A percentile compares a stretch with the other conserved stretches of the same genome.
Evolutionary conservation across 2,888 invertebrate species (phyloP).

Genomic region (Aphidoletes aphidimyza): DNA sequence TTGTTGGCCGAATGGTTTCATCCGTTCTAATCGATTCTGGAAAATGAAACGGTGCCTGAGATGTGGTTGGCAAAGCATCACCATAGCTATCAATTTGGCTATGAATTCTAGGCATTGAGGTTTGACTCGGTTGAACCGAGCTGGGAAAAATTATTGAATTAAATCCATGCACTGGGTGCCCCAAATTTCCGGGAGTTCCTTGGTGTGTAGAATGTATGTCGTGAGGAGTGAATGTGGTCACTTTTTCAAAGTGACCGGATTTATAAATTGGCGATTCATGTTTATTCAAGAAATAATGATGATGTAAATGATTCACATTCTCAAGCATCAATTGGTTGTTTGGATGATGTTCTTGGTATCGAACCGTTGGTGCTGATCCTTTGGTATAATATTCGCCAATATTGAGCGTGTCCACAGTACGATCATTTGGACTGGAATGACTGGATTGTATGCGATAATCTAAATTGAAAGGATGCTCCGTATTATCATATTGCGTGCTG

Average conservation of each 20-base stretch:
- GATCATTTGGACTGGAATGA: not conserved
- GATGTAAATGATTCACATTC: slow-evolving; percentile 64
- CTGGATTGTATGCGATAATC: not conserved
- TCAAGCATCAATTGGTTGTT: slow-evolving; percentile 59
- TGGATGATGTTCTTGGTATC: not conserved
- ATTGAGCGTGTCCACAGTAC: slow-evolving; percentile 59
- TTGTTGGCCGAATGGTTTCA: not conserved
- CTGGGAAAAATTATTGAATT: not conserved
- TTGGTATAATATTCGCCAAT: slow-evolving; percentile 62
- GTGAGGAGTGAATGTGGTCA: slow-evolving; percentile 56
- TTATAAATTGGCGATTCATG: slow-evolving; percentile 58
- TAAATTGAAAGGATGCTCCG: not conserved
- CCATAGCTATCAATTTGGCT: slow-evolving; percentile 16
- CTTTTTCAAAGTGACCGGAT: slow-evolving; percentile 13
- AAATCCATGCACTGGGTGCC: too few relatives aligned
- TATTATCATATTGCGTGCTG: not conserved
- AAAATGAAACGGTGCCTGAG: slow-evolving; percentile 15
- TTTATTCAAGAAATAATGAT: slow-evolving; percentile 65
- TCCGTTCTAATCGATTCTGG: not conserved
- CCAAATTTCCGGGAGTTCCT: too few relatives aligned
- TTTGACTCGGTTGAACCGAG: slow-evolving; percentile 56
- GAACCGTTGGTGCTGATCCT: not conserved
- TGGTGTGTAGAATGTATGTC: too few relatives aligned
- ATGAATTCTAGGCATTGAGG: not conserved
- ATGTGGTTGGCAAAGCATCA: not conserved